These are phyloP conservation scores for Microtus richardsoni DNA, from an alignment of 2,113 vertebrate genomes.

Conservation along the genomic window DNA sequence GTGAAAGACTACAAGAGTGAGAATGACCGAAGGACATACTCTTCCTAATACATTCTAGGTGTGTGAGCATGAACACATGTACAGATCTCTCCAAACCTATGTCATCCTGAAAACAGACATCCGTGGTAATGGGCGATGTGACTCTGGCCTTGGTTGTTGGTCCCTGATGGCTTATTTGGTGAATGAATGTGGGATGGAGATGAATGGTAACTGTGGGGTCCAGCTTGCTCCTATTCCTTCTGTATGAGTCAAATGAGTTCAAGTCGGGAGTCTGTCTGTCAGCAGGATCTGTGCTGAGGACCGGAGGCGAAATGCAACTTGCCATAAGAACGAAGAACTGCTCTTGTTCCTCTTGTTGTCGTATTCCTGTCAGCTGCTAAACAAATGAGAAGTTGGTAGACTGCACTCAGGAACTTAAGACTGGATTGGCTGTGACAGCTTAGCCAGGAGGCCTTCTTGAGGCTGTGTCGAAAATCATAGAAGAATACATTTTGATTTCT, in stretches of 20 bases:
- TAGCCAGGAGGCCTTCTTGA: conserved; percentile 56
- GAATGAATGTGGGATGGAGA: not conserved
- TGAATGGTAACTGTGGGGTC: not conserved
- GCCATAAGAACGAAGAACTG: conserved; percentile 28
- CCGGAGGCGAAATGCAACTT: conserved; percentile 52
- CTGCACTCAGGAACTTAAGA: conserved; percentile 1
- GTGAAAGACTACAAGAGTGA: not conserved
- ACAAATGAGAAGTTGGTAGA: conserved; percentile 61
- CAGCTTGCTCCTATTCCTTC: not conserved
- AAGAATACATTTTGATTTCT: conserved; percentile 38
- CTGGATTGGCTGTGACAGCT: conserved; percentile 56
- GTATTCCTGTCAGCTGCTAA: conserved; percentile 56
- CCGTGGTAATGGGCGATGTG: not conserved
- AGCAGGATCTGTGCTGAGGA: conserved; percentile 15
- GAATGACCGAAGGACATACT: not conserved
- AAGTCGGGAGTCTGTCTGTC: not conserved
- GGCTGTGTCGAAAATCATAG: conserved; percentile 27
- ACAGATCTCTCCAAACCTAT: not conserved
- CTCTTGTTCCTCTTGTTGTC: not conserved
- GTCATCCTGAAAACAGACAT: not conserved
- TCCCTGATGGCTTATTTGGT: not conserved
- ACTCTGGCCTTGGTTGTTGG: not conserved
- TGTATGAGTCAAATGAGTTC: not conserved
- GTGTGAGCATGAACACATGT: not conserved
- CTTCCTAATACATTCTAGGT: not conserved